Percentiles rank a stretch among this genome's conserved stretches.
phyloP scores from a whole-genome alignment of 2,797 vertebrate species.

The Octomys mimax region DNA sequence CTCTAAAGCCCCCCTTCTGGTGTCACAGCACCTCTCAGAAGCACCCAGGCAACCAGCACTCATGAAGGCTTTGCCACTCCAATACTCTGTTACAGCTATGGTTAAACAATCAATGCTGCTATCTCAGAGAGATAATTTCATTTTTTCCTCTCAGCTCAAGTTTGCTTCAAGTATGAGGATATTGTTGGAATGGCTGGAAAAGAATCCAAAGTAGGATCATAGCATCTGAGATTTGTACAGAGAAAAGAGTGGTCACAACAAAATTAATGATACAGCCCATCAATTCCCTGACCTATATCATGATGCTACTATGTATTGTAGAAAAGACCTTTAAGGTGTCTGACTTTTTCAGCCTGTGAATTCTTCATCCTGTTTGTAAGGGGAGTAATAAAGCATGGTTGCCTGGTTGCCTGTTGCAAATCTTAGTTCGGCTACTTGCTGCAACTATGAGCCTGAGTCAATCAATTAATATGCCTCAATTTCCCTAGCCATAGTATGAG shows the following conservation, averaged over 20 bases:
- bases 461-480: neutral
- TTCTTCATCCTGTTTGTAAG: neutral
- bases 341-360: neutral
- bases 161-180: constrained; percentile 83
- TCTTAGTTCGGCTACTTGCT: neutral
- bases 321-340: neutral
- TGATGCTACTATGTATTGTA: neutral
- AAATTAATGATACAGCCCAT: neutral
- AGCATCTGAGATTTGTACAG: constrained; percentile 46
- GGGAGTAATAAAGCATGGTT: neutral
- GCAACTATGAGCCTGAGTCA: neutral
- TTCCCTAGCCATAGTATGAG: neutral
- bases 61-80: constrained; percentile 69
- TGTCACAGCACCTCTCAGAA: constrained; percentile 60
- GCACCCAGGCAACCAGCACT: neutral
- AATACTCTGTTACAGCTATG: constrained; percentile 77
- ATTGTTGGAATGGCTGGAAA: constrained; percentile 66
- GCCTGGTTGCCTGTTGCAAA: neutral
- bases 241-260: constrained; percentile 41
- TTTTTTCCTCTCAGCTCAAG: constrained; percentile 25
- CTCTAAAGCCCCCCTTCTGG: constrained; percentile 52
- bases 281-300: neutral
- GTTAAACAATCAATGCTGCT: constrained; percentile 86
- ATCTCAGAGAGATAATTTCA: constrained; percentile 76
- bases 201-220: constrained; percentile 58